Evolutionary conservation across 2,888 invertebrate genomes (phyloP).

Genomic region (Fragum fragum): DNA sequence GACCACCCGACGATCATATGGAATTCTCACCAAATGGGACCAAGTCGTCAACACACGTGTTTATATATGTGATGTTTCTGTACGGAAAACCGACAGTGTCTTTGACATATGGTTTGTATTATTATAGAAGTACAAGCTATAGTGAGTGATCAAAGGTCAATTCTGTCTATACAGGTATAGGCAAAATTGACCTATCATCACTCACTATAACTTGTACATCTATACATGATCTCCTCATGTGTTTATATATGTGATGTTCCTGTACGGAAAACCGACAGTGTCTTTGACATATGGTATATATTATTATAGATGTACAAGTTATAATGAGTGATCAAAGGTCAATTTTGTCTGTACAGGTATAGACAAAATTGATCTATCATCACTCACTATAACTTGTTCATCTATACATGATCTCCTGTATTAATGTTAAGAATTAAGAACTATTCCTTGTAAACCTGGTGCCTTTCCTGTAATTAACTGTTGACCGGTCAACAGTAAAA

Average conservation of each 20-base stretch:
- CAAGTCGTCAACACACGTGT: background rate
- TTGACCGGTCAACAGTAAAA: background rate
- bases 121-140: no score
- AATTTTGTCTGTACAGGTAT: no score
- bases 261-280: conserved; percentile 6
- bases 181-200: no score
- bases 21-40: conserved; percentile 14
- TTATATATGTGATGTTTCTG: conserved; percentile 1
- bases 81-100: conserved; percentile 9
- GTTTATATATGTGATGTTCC: conserved; percentile 4
- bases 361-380: no score
- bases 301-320: no score
- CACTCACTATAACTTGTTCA: no score
- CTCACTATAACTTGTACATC: no score
- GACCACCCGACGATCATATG: background rate
- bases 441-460: background rate
- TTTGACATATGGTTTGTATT: conserved; percentile 5
- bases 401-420: background rate
- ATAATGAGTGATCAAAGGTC: background rate
- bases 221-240: background rate
- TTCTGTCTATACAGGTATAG: no score
- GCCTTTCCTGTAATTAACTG: no score
- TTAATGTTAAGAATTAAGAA: background rate
- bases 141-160: no score
- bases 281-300: conserved; percentile 4